phyloP scores from a whole-genome alignment of 1,140 invertebrate species.

The Drosophila saltans region DNA sequence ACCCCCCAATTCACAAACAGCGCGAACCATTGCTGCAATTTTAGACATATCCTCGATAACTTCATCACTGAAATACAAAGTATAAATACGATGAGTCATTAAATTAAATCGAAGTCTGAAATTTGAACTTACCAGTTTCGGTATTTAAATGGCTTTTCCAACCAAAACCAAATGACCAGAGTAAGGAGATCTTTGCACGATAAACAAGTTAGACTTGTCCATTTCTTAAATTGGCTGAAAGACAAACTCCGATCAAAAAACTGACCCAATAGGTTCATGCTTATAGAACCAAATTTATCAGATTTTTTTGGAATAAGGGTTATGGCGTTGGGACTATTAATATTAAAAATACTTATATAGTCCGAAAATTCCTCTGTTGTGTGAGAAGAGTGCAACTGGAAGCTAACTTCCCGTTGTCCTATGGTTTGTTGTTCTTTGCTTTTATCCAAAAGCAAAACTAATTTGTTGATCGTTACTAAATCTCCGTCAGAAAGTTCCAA shows the following conservation, averaged over 20 bases:
- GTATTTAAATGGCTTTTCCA: conserved; percentile 76
- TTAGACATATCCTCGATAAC: conserved; percentile 77
- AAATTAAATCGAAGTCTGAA: no score
- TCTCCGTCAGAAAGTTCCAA: conserved; percentile 70
- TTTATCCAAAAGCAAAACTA: conserved; percentile 66
- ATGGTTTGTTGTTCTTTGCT: conserved; percentile 23
- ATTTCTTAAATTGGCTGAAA: conserved; percentile 70
- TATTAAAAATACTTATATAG: conserved; percentile 71
- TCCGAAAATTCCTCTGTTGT: conserved; percentile 75
- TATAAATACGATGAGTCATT: neutral
- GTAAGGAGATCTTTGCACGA: conserved; percentile 68
- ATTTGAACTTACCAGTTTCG: conserved; percentile 57
- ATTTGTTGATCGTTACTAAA: conserved; percentile 76
- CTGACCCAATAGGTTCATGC: conserved; percentile 62
- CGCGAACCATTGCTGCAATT: conserved; percentile 70
- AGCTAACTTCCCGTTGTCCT: conserved; percentile 55
- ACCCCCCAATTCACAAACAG: conserved; percentile 71
- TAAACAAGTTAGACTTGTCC: conserved; percentile 47
- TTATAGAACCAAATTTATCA: conserved; percentile 61
- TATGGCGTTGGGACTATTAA: conserved; percentile 52
- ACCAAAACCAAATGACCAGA: conserved; percentile 76
- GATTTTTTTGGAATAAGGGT: conserved; percentile 46
- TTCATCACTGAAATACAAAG: conserved; percentile 62
- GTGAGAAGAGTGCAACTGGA: conserved; percentile 41
- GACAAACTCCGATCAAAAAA: conserved; percentile 61